Conservation (phyloP, 2,888 invertebrate genomes). For the Balanococcus diminutus region DNA sequence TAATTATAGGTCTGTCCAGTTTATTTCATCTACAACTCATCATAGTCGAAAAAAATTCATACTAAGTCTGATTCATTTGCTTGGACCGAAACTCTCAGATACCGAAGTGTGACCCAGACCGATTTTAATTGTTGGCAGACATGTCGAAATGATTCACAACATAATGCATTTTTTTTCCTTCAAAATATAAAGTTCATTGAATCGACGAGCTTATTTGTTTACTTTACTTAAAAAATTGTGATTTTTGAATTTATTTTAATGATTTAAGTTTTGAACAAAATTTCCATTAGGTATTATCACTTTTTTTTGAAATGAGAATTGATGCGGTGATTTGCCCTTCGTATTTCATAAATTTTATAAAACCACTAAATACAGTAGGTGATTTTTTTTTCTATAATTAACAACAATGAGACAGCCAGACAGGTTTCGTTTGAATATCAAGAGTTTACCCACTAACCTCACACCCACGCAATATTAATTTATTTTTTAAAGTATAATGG, state of each 20-base stretch:
- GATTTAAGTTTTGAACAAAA: no score
- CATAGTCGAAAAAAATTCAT: neutral
- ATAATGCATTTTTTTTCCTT: neutral
- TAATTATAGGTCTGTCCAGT: neutral
- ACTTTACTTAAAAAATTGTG: no score
- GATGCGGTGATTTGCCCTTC: neutral
- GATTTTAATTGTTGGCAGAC: neutral
- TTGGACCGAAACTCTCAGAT: neutral
- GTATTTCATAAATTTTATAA: neutral
- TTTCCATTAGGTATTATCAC: no score
- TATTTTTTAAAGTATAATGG: neutral
- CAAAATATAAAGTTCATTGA: neutral
- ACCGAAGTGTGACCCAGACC: neutral
- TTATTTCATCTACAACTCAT: neutral
- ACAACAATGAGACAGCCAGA: neutral
- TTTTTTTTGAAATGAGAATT: no score
- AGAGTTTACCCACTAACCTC: neutral
- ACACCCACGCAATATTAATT: neutral
- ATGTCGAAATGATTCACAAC: neutral
- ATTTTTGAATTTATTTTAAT: no score
- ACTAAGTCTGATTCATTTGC: constrained; percentile 3
- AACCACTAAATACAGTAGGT: neutral
- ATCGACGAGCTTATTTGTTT: neutral
- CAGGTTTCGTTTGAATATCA: neutral
- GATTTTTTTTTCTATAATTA: neutral